A percentile compares a stretch with the other conserved stretches of the same genome.
Conservation (phyloP, 23 tunicate genomes). For the Clavelina lepadiformis region DNA sequence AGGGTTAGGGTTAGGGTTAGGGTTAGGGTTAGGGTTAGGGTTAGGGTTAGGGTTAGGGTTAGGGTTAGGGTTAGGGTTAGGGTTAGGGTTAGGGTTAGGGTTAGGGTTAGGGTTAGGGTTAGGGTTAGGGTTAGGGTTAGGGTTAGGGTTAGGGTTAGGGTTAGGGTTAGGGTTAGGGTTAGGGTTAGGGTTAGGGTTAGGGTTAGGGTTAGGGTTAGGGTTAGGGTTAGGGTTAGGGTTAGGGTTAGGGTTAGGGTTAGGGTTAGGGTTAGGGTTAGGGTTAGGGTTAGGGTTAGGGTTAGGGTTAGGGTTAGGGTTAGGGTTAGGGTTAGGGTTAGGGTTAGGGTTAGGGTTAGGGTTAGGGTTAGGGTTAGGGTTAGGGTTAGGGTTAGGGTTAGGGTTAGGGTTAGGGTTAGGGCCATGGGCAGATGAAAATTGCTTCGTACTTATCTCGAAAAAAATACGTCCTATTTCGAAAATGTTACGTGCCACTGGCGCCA, state of each 20-base stretch:
- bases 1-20: slow-evolving; percentile 33
- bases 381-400: slow-evolving; percentile 28
- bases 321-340: slow-evolving; percentile 28
- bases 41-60: slow-evolving; percentile 36
- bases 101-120: slow-evolving; percentile 34
- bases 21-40: slow-evolving; percentile 43
- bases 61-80: slow-evolving; percentile 29
- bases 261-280: slow-evolving; percentile 25
- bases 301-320: slow-evolving; percentile 22
- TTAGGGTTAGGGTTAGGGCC: slow-evolving; percentile 30
- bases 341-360: slow-evolving; percentile 20
- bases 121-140: slow-evolving; percentile 29
- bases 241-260: slow-evolving; percentile 45
- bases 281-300: slow-evolving; percentile 21
- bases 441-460: no score
- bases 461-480: no score
- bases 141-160: slow-evolving; percentile 45
- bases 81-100: slow-evolving; percentile 37
- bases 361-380: slow-evolving; percentile 25
- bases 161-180: slow-evolving; percentile 45
- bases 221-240: slow-evolving; percentile 36
- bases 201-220: slow-evolving; percentile 36
- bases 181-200: slow-evolving; percentile 42
- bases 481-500: no score
- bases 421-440: no score